Percentiles rank a stretch among this genome's conserved stretches.
These are phyloP conservation scores for Himalopsyche japonica DNA, from an alignment of 2,888 invertebrate genomes.

Conservation along the genomic window DNA sequence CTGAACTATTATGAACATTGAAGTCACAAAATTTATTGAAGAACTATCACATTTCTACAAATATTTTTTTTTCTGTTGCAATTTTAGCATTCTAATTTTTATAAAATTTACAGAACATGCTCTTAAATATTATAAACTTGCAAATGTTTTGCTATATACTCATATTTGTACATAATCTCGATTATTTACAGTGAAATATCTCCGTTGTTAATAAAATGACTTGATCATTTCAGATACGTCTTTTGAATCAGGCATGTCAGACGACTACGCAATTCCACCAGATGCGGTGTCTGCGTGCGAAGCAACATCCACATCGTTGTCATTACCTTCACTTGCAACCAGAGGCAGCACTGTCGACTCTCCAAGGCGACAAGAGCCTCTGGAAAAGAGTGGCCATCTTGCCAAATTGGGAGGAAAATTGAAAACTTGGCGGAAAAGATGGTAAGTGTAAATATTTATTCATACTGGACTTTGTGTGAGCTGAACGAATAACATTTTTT, in stretches of 20 bases:
- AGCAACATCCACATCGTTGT: constrained; percentile 76
- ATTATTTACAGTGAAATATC: too few species aligned
- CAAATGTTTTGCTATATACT: too few species aligned
- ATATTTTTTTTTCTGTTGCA: too few species aligned
- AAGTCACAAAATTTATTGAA: too few species aligned
- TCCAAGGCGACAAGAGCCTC: constrained; percentile 66
- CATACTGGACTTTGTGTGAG: too few species aligned
- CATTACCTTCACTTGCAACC: constrained; percentile 68
- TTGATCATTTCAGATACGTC: constrained; percentile 75
- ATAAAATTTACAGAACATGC: too few species aligned
- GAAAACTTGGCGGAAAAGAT: constrained; percentile 95
- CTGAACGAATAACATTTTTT: too few species aligned
- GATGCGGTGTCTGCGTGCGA: constrained; percentile 81
- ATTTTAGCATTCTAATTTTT: too few species aligned
- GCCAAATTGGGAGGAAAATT: constrained; percentile 92
- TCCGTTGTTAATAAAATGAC: constrained; percentile 3
- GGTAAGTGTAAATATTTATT: constrained; percentile 52
- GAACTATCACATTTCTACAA: too few species aligned
- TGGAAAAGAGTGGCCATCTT: constrained; percentile 88
- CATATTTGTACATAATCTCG: too few species aligned
- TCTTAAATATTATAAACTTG: too few species aligned
- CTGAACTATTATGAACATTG: too few species aligned
- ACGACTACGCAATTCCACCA: constrained; percentile 95
- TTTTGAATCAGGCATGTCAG: constrained; percentile 91
- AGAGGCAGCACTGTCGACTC: constrained; percentile 46